Conservation (phyloP, 1,140 invertebrate genomes). For the Holotrichia oblita region DNA sequence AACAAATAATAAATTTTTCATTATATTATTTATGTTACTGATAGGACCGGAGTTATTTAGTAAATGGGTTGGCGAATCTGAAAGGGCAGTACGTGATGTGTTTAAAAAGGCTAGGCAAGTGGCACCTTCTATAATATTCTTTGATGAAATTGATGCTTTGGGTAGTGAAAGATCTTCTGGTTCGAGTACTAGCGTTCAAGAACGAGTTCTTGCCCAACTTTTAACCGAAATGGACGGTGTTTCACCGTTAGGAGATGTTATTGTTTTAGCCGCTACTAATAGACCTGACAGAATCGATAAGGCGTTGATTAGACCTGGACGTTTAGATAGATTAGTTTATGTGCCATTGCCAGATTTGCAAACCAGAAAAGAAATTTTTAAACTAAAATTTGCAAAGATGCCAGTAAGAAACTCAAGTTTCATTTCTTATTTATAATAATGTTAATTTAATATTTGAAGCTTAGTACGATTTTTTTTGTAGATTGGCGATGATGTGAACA, state of each 20-base stretch:
- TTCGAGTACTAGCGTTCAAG: slow-evolving; percentile 73
- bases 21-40: slow-evolving; percentile 30
- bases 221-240: slow-evolving; percentile 93
- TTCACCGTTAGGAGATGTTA: slow-evolving; percentile 83
- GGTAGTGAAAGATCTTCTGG: slow-evolving; percentile 76
- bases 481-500: slow-evolving; percentile 65
- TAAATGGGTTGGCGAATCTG: slow-evolving; percentile 98
- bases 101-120: slow-evolving; percentile 93
- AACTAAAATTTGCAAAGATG: slow-evolving; percentile 72
- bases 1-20: background rate
- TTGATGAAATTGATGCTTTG: slow-evolving; percentile 97
- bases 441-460: slow-evolving; percentile 3
- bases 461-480: slow-evolving; percentile 43
- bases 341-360: slow-evolving; percentile 82
- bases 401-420: slow-evolving; percentile 60
- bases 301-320: slow-evolving; percentile 86
- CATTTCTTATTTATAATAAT: slow-evolving; percentile 12
- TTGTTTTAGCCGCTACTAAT: slow-evolving; percentile 96
- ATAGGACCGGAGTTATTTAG: slow-evolving; percentile 89
- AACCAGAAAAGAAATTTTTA: slow-evolving; percentile 79
- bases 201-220: slow-evolving; percentile 87
- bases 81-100: slow-evolving; percentile 88
- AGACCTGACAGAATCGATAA: slow-evolving; percentile 91
- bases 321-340: slow-evolving; percentile 89
- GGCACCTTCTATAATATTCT: slow-evolving; percentile 95